Evolutionary conservation across 2,797 vertebrate species (phyloP), one percentile per base, ranked within the genome.

Genomic region (Telmatherina bonti): DNA sequence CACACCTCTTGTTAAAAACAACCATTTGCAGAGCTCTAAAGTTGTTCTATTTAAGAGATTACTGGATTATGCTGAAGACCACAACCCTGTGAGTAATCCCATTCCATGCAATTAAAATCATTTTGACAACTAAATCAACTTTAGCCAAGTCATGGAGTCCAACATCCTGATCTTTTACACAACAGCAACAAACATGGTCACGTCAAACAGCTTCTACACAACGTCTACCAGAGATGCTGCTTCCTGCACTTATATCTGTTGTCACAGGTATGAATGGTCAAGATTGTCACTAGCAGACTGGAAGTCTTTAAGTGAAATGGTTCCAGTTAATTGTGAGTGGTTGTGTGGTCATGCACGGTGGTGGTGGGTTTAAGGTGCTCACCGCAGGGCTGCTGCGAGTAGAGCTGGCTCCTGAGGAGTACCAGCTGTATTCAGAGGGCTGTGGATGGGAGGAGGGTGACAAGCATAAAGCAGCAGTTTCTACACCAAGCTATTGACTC

Each of bases 381-480:
- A 99, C 97, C 97, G 89, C 92, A 57, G 97, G 96, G 83, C 97
- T 99, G 93, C 94, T 99, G 83, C 89, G 95, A 68, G 95, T 84
- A 67, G 97, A 98, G 86, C 96, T 96, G 81, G 95, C 81, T 94
- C 95, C 94, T 76, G 96, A 98, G 65, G 97, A 97, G 82, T 93
- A 94, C 91, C 90, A 97, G 94, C 96, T 98, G 90, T 93, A 96
- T 90, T 98, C 98, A 86, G 97, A 98, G n/a, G 96, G 96, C 98
- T 99, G 93, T 62, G 84, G 72, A 76, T 57, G 38, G 59, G 54
- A 45, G 65, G 66, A 62, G 61, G 72, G 65, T 59, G 76, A 57
- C 33, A 73, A 53, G 75, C 1, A 7, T 75, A 15, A 45, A 65
- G 63, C 69, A 58, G 74, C 56, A 57, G 57, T 51, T 58, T 72